A percentile compares a stretch with the other conserved stretches of the same genome.
phyloP scores from a whole-genome alignment of 2,113 vertebrate genomes.

The Nycticorax nycticorax region DNA sequence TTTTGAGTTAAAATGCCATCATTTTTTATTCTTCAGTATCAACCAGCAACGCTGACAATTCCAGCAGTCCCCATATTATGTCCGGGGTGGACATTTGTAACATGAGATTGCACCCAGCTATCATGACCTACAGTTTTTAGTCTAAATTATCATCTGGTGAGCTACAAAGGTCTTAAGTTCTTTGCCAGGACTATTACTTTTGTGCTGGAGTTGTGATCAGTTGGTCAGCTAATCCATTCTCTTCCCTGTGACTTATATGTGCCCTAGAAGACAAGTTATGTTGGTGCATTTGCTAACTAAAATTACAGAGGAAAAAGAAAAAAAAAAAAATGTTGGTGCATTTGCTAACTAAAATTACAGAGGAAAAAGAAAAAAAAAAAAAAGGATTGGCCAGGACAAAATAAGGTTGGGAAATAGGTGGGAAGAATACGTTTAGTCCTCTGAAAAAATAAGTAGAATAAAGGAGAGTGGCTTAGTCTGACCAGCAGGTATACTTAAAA shows the following conservation, averaged over 20 bases:
- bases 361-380: neutral
- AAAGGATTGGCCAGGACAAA: neutral
- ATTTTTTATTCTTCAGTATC: neutral
- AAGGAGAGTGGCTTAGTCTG: neutral
- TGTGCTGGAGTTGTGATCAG: neutral
- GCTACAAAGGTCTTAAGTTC: neutral
- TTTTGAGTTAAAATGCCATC: neutral
- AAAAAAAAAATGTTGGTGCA: neutral
- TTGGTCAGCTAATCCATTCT: neutral
- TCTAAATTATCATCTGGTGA: neutral
- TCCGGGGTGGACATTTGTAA: neutral
- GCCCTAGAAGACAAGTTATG: neutral
- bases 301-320: neutral
- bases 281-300: neutral
- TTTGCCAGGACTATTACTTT: neutral
- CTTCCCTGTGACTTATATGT: neutral
- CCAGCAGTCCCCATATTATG: neutral
- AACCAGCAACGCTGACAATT: neutral
- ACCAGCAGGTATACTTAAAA: neutral
- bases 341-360: neutral
- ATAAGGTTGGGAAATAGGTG: neutral
- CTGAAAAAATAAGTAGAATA: neutral
- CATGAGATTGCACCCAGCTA: neutral
- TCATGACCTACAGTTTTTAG: neutral
- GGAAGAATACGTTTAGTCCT: neutral